phyloP scores from a whole-genome alignment of 2,113 vertebrate species.

The Salvelinus fontinalis region DNA sequence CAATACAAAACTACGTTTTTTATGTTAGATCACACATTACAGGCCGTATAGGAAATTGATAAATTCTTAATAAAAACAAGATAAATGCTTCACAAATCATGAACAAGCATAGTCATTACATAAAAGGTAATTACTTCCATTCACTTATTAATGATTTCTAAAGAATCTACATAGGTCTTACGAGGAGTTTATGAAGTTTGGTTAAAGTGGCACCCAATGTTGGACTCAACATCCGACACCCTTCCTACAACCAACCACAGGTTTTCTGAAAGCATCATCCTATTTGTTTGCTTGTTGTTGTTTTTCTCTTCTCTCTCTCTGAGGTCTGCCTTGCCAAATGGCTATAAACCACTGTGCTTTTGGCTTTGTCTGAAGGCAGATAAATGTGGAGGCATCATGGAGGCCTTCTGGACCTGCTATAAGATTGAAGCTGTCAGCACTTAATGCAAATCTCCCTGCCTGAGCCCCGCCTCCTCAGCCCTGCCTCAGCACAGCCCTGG shows the following conservation, averaged over 20 bases:
- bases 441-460: conserved; percentile 1
- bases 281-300: conserved; percentile 4
- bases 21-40: too few relatives aligned
- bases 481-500: background rate
- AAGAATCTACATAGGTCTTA: too few relatives aligned
- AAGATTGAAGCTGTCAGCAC: conserved; percentile 63
- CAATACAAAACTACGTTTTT: too few relatives aligned
- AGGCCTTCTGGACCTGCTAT: conserved; percentile 21
- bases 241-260: background rate
- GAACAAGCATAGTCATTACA: too few relatives aligned
- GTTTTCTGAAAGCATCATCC: conserved; percentile 6
- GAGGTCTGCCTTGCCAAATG: conserved; percentile 21
- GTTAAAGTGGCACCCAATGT: too few relatives aligned
- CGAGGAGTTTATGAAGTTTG: too few relatives aligned
- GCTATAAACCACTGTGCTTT: conserved; percentile 25
- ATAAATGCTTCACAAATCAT: too few relatives aligned
- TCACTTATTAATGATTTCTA: too few relatives aligned
- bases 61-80: too few relatives aligned
- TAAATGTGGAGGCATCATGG: conserved; percentile 21
- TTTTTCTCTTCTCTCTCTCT: background rate
- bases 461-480: too few relatives aligned
- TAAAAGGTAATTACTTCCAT: background rate
- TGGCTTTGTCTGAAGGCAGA: conserved; percentile 39
- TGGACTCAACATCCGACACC: background rate
- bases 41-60: too few relatives aligned